Base-by-base conservation (phyloP, 30 jellyfish, hydroid and myxozoan genomes). In the Pseudorhiza aurosa region DNA sequence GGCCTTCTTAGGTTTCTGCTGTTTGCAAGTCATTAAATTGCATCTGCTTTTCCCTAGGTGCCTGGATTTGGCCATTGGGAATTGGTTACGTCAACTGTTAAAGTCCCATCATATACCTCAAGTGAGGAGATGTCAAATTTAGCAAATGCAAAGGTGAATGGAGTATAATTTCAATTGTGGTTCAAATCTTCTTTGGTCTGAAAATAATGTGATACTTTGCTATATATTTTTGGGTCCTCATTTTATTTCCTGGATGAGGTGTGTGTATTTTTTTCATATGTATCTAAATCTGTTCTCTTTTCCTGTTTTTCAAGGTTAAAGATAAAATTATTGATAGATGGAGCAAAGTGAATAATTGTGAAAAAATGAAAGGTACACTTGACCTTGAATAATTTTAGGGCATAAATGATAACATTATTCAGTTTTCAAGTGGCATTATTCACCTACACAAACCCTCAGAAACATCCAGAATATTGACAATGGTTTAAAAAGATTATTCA, bases 321-420 rank as follows among this genome's bases (percentile, higher is more conserved):
- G 91, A 80, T 3, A 64, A 50, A 35, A 31, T 80, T 7, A 55
- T 29, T 10, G 58, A 46, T n/a, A 80, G 81, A 27, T 80, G 91
- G 91, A 31, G 65, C 5, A 65, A 65, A 39, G 83, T 80, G 1
- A 80, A 80, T 65, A 65, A 64, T 2, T 18, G 77, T 46, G 72
- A 45, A 21, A 51, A 51, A 58, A 58, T 35, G 25, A 53, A 80
- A 80, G 91, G 91, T 80, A 35, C n/a, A n/a, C n/a, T n/a, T n/a
- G n/a, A n/a, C n/a, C n/a, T n/a, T n/a, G n/a, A n/a, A n/a, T n/a
- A n/a, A n/a, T n/a, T n/a, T n/a, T n/a, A n/a, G n/a, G n/a, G n/a
- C n/a, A n/a, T n/a, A n/a, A n/a, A n/a, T n/a, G n/a, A n/a, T n/a
- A n/a, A n/a, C n/a, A n/a, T n/a, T n/a, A n/a, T n/a, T n/a, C n/a